Conservation (phyloP, 2,888 invertebrate species). For the Panopea generosa region DNA sequence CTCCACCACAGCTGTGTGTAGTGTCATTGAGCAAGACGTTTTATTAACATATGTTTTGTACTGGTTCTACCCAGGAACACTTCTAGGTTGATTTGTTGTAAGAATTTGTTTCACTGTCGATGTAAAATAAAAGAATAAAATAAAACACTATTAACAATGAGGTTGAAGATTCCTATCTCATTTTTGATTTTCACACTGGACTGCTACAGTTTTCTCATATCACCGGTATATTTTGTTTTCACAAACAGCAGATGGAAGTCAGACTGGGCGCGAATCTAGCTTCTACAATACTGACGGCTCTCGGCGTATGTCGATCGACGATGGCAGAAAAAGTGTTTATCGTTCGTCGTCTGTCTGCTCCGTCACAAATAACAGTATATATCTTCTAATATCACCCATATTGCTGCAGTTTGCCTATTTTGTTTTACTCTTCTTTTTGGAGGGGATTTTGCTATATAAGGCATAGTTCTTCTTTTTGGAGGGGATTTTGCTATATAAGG, state of each 20-base stretch:
- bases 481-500: not conserved
- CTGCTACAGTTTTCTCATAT: too few species aligned
- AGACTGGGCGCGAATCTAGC: conserved; percentile 56
- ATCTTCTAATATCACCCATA: conserved; percentile 25
- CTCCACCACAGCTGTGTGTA: too few species aligned
- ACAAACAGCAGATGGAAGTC: conserved; percentile 49
- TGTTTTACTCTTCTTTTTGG: not conserved
- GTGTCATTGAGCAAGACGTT: too few species aligned
- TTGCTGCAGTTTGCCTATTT: conserved; percentile 8
- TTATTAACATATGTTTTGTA: too few species aligned
- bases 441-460: conserved; percentile 5
- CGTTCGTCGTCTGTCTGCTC: conserved; percentile 53
- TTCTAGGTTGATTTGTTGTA: too few species aligned
- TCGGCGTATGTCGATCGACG: conserved; percentile 45
- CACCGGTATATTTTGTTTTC: too few species aligned
- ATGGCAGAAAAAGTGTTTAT: conserved; percentile 65
- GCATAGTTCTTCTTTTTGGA: not conserved
- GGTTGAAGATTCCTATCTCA: too few species aligned
- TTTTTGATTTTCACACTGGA: too few species aligned
- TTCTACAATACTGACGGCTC: conserved; percentile 63
- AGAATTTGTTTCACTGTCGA: too few species aligned
- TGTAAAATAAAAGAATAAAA: too few species aligned
- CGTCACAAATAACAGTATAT: conserved; percentile 60
- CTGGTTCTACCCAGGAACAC: too few species aligned
- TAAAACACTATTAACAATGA: too few species aligned